A percentile compares a stretch with the other conserved stretches of the same genome.
phyloP scores from a whole-genome alignment of 2,888 invertebrate genomes.

The Monopis laevigella region DNA sequence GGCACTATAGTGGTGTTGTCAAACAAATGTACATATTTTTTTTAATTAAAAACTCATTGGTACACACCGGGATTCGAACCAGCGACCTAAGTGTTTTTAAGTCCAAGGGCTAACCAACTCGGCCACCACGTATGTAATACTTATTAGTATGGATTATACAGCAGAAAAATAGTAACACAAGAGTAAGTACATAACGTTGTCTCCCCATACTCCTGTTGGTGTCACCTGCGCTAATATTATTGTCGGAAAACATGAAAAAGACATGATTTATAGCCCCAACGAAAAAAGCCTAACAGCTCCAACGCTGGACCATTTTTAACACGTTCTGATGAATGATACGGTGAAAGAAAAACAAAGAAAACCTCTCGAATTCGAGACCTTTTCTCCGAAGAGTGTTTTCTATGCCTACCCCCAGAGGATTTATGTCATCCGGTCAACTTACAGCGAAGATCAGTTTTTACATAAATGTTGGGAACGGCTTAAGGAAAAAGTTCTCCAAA shows the following conservation, averaged over 20 bases:
- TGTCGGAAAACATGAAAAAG: constrained; percentile 1
- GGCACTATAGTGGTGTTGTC: too few species aligned
- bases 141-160: too few species aligned
- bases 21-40: too few species aligned
- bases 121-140: too few species aligned
- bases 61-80: too few species aligned
- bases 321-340: constrained; percentile 10
- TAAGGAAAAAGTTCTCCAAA: too few species aligned
- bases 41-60: too few species aligned
- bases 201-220: constrained; percentile 1
- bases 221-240: constrained; percentile 3
- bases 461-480: too few species aligned
- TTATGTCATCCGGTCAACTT: constrained; percentile 10
- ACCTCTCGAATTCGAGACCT: constrained; percentile 10
- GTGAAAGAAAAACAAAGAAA: constrained; percentile 10
- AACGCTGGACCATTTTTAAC: constrained; percentile 8
- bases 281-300: constrained; percentile 1
- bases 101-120: too few species aligned
- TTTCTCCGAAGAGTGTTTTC: constrained; percentile 2
- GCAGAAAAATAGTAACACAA: too few species aligned
- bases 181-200: constrained; percentile 1
- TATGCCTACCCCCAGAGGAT: constrained; percentile 2
- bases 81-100: too few species aligned
- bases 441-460: constrained; percentile 5
- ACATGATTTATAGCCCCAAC: constrained; percentile 2